phyloP scores from a whole-genome alignment of 2,888 invertebrate genomes.

The Andrena minutula region DNA sequence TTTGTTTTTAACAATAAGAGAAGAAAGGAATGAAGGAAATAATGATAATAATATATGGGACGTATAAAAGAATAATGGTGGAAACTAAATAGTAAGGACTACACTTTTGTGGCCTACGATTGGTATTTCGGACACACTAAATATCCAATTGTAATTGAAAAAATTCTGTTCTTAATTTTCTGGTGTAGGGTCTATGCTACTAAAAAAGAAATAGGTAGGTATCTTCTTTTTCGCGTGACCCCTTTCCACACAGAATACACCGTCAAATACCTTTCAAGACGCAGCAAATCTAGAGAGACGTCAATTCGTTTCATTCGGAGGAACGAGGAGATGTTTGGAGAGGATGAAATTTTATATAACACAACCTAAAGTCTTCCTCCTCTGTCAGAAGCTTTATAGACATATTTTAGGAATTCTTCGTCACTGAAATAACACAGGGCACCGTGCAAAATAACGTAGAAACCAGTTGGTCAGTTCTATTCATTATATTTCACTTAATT shows the following conservation, averaged over 20 bases:
- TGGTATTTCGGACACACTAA: too few species aligned
- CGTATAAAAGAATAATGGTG: too few species aligned
- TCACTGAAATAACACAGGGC: background rate
- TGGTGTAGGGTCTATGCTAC: background rate
- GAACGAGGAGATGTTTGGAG: conserved; percentile 25
- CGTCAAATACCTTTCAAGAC: conserved; percentile 6
- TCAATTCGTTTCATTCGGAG: conserved; percentile 35
- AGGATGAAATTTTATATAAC: conserved; percentile 42
- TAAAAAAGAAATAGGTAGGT: too few species aligned
- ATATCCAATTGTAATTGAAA: too few species aligned
- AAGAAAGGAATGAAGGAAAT: too few species aligned
- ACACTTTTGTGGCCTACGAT: too few species aligned
- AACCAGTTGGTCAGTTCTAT: background rate
- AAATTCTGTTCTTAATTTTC: too few species aligned
- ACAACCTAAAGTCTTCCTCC: background rate
- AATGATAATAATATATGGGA: too few species aligned
- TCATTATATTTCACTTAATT: too few species aligned
- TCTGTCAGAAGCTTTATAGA: background rate
- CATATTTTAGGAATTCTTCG: conserved; percentile 14
- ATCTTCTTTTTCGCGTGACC: background rate
- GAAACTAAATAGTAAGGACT: too few species aligned
- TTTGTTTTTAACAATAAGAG: too few species aligned
- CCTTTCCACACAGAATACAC: background rate
- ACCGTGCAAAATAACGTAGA: background rate
- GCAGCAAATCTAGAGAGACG: conserved; percentile 31